Base-by-base conservation (phyloP, 2,113 vertebrate genomes). In the Pangasianodon gigas region DNA sequence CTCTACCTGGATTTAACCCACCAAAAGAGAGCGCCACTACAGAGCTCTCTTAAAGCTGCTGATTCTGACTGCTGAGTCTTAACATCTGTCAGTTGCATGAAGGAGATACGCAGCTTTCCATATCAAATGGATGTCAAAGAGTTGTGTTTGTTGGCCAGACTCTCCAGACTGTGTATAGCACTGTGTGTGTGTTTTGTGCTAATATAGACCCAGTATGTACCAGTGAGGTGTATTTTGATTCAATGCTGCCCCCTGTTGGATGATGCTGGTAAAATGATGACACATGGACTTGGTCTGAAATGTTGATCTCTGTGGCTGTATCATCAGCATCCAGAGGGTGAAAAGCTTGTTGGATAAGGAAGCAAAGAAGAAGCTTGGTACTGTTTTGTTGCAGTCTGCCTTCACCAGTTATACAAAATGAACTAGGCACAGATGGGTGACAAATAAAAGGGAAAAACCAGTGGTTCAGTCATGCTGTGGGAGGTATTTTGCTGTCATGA, bases 1-100 rank as follows among this genome's bases (percentile, higher is more conserved):
- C 95, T 99, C 69, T 99, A 98, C 90, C 87, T 96, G 89, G 97
- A 97, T 93, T 95, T 99, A 94, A 94, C 97, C 93, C 96, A 97
- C 92, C 96, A 96, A 93, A 97, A 95, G 94, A 97, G 97, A 95
- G 77, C 56, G 90, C 92, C 9, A 58, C 90, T 18, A 86, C 87
- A 60, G 89, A 93, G 77, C 84, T 89, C 14, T 82, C 86, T n/a
- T 91, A 90, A 89, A 88, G 32, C 74, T 46, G 74, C 24, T 56
- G 19, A 29, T 41, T 65, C 48, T 82, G 75, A 74, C 37, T 75
- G 48, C 69, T 80, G 21, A 86, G n/a, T 62, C 24, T 84, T 52
- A 46, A 54, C 21, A 44, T 48, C 52, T 84, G 51, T 85, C 74
- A 75, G 85, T 67, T 60, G 82, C 44, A 60, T 37, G 46, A 74